Base-by-base conservation (phyloP, 1,140 invertebrate genomes). In the Atta cephalotes region DNA sequence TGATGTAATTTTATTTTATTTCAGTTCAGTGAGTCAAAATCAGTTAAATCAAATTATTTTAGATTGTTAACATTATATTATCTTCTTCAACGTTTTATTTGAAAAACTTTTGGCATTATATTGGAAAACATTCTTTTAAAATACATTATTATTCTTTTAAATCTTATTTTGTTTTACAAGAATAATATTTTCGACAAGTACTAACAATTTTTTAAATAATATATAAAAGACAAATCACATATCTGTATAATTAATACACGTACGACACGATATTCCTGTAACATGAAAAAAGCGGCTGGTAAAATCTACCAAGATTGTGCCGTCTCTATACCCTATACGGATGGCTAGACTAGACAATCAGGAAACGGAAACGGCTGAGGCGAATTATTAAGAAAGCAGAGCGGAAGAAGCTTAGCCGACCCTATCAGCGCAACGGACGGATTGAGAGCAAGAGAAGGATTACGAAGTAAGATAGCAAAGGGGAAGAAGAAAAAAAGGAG, bases 401-500 rank as follows among this genome's bases (percentile, higher is more conserved):
- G 70, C 80, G 70, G 70, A 76, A 84, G 70, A 51, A 63, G n/a
- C 31, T 5, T 35, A 35, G 31, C 28, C 28, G 58, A 53, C 31
- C 39, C 82, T 85, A 56, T 79, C 49, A 18, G 35, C n/a, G 35
- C 49, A 18, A 35, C n/a, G 35, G 35, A 66, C 16, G 25, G 35
- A 58, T 35, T 18, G 62, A 56, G 53, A 35, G 49, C 25, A 39
- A 25, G 70, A n/a, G 51, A 45, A 35, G 51, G 56, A 51, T 70
- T 51, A 70, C 12, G 35, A 53, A 39, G 39, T 12, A 72, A 39
- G 65, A 65, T 65, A 70, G 80, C 10, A 63, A 49, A 45, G 9
- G 56, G 49, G 62, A 78, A 70, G 56, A 87, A 86, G 85, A 86
- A 89, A 85, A 84, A 84, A 66, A 78, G 45, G 60, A 84, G 86